phyloP scores from a whole-genome alignment of 2,113 vertebrate species.

The Scomber colias region DNA sequence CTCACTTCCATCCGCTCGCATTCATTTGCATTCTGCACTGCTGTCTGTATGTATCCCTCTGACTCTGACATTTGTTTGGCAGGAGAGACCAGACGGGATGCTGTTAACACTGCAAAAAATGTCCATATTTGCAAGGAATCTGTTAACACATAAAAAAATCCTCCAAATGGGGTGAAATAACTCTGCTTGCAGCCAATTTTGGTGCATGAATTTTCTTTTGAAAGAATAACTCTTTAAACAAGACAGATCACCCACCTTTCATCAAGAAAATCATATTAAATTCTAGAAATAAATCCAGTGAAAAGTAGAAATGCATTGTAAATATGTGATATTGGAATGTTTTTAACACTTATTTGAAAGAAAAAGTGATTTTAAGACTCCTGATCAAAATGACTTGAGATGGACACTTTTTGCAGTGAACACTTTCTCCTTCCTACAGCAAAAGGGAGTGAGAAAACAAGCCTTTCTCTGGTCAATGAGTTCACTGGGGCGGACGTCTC shows the following conservation, averaged over 20 bases:
- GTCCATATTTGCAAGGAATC: slow-evolving; percentile 20
- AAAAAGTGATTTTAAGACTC: neutral
- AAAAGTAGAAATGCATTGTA: neutral
- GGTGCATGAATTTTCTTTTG: slow-evolving; percentile 3
- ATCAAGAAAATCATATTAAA: neutral
- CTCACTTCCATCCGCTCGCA: slow-evolving; percentile 39
- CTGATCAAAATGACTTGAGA: slow-evolving; percentile 33
- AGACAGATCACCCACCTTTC: neutral
- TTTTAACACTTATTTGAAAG: neutral
- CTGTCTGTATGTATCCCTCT: slow-evolving; percentile 47
- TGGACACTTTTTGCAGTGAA: slow-evolving; percentile 58
- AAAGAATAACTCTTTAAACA: neutral
- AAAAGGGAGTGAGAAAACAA: slow-evolving; percentile 76
- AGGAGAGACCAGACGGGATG: slow-evolving; percentile 62
- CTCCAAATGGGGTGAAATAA: slow-evolving; percentile 46
- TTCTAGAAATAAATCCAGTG: neutral
- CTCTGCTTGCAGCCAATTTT: slow-evolving; percentile 7
- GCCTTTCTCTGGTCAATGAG: slow-evolving; percentile 80
- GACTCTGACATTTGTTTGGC: slow-evolving; percentile 69
- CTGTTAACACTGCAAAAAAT: slow-evolving; percentile 69
- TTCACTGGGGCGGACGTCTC: slow-evolving; percentile 75
- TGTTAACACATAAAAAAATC: slow-evolving; percentile 22
- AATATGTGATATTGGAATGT: neutral
- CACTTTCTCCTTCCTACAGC: slow-evolving; percentile 48
- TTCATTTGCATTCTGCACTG: slow-evolving; percentile 69